Conservation (phyloP, 1,140 invertebrate species). For the Samia ricini region DNA sequence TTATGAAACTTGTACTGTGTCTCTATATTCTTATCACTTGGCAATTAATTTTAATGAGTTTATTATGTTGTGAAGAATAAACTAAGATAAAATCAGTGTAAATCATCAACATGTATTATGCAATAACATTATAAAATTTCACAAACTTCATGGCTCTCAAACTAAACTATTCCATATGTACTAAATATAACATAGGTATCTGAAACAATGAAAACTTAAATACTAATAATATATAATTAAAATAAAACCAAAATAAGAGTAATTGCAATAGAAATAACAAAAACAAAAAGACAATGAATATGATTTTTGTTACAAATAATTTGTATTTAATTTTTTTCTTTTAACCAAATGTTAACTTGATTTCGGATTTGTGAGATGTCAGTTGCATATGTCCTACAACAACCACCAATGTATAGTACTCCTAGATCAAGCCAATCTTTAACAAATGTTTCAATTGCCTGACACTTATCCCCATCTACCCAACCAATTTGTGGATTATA, state of each 20-base stretch:
- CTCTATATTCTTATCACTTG: too few relatives aligned
- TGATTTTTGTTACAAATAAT: too few relatives aligned
- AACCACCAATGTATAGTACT: slow-evolving; percentile 87
- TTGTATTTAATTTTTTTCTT: slow-evolving; percentile 1
- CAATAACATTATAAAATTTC: too few relatives aligned
- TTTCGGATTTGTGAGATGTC: slow-evolving; percentile 79
- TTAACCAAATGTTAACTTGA: slow-evolving; percentile 67
- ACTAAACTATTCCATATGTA: slow-evolving; percentile 24
- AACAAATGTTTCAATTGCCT: slow-evolving; percentile 80
- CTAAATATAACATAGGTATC: neutral
- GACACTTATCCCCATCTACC: slow-evolving; percentile 76
- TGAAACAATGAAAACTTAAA: neutral
- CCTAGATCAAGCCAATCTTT: slow-evolving; percentile 84
- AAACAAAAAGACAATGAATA: neutral
- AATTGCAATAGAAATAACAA: neutral
- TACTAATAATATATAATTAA: neutral
- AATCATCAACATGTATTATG: too few relatives aligned
- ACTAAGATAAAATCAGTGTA: too few relatives aligned
- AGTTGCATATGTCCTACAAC: slow-evolving; percentile 84
- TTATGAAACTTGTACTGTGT: too few relatives aligned
- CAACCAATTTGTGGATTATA: slow-evolving; percentile 81
- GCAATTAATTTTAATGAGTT: too few relatives aligned
- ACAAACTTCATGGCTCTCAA: too few relatives aligned
- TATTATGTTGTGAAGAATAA: too few relatives aligned
- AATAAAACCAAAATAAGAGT: neutral